A percentile compares a stretch with the other conserved stretches of the same genome.
These are phyloP conservation scores for Zele albiditarsus DNA, from an alignment of 2,888 invertebrate genomes.

Conservation along the genomic window DNA sequence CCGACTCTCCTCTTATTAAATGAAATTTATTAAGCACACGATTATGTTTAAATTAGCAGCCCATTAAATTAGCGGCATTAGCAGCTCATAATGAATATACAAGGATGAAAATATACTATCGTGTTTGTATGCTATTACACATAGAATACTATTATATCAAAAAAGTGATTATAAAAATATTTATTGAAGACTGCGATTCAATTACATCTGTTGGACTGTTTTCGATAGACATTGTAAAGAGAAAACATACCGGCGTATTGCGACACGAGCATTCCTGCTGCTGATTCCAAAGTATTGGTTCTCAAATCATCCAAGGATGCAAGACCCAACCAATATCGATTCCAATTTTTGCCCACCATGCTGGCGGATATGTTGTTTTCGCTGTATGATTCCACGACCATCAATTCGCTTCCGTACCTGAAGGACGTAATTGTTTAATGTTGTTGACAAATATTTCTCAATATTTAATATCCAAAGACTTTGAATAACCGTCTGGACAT, in stretches of 20 bases:
- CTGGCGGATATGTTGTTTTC: conserved; percentile 94
- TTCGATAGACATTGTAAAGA: background rate
- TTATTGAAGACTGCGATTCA: no score
- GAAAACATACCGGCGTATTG: conserved; percentile 85
- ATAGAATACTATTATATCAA: background rate
- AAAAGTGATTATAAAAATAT: no score
- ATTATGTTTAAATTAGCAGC: conserved; percentile 38
- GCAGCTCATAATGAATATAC: conserved; percentile 23
- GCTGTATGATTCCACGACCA: conserved; percentile 90
- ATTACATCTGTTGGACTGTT: no score
- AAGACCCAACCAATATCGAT: conserved; percentile 92
- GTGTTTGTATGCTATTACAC: conserved; percentile 10
- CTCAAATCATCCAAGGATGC: conserved; percentile 92
- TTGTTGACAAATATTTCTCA: no score
- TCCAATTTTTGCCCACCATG: conserved; percentile 81
- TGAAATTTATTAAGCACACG: conserved; percentile 42
- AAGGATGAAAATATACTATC: conserved; percentile 20
- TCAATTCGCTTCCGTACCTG: conserved; percentile 96
- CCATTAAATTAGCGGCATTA: no score
- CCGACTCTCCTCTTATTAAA: conserved; percentile 26
- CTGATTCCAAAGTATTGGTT: conserved; percentile 95
- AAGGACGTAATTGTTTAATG: background rate
- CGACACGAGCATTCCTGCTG: conserved; percentile 90
- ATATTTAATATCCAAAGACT: no score
- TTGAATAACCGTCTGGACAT: no score